These are phyloP conservation scores for Deroptyus accipitrinus DNA, from an alignment of 2,113 vertebrate genomes.

Conservation along the genomic window DNA sequence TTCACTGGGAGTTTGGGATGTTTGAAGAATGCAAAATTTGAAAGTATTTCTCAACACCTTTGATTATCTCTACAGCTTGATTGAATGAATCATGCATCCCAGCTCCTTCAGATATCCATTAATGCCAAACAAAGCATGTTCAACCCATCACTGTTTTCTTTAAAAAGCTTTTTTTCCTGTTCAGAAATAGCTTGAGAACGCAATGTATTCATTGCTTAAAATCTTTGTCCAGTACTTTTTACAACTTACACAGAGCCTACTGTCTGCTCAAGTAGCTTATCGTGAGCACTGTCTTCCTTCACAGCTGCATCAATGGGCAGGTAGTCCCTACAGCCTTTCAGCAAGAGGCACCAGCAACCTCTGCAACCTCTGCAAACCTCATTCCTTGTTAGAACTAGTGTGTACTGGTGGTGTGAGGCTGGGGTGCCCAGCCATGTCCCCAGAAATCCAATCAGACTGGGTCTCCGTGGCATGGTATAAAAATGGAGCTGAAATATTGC, in stretches of 20 bases:
- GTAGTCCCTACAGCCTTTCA: not conserved
- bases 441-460: not conserved
- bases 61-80: not conserved
- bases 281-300: not conserved
- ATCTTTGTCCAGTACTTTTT: not conserved
- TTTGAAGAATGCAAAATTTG: not conserved
- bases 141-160: not conserved
- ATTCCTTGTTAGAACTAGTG: not conserved
- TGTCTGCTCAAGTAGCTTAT: not conserved
- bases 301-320: not conserved
- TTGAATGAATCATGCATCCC: not conserved
- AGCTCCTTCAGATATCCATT: not conserved
- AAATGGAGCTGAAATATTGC: not conserved
- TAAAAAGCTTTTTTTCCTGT: not conserved
- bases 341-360: not conserved
- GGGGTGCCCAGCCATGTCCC: not conserved
- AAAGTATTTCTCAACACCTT: not conserved
- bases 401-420: not conserved
- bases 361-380: not conserved
- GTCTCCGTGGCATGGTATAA: not conserved
- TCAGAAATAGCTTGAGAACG: conserved; percentile 9
- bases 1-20: not conserved
- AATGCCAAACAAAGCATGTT: not conserved
- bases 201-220: not conserved
- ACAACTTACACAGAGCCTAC: not conserved